These are phyloP conservation scores for Chiroxiphia lanceolata DNA, from an alignment of 2,797 vertebrate genomes.

Conservation along the genomic window DNA sequence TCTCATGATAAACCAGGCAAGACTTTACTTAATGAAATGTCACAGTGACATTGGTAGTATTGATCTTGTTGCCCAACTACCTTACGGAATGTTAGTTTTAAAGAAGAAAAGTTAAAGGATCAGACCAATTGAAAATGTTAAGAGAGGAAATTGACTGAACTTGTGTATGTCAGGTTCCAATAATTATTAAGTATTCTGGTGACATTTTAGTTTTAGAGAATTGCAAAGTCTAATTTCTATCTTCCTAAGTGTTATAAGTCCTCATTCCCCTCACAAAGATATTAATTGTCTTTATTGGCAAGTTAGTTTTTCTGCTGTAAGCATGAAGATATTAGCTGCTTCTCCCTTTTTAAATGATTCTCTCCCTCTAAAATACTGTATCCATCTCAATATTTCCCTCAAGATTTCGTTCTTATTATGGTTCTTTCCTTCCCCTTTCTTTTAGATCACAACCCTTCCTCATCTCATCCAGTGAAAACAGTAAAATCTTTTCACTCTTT, in stretches of 20 bases:
- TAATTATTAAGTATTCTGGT: background rate
- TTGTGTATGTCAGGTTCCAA: background rate
- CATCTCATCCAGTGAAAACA: background rate
- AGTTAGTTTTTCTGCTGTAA: background rate
- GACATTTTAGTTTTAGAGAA: background rate
- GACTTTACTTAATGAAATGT: conserved; percentile 41
- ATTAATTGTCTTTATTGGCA: background rate
- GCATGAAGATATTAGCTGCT: background rate
- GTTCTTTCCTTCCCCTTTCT: background rate
- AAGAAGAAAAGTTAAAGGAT: conserved; percentile 4
- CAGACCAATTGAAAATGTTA: background rate
- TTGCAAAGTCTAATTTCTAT: background rate
- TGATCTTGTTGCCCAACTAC: conserved; percentile 1
- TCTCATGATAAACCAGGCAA: conserved; percentile 24
- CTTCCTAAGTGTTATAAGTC: background rate
- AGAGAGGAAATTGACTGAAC: background rate
- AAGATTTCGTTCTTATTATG: background rate
- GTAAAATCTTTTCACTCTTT: background rate
- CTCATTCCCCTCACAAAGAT: background rate
- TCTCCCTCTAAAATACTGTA: background rate
- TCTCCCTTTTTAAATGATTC: background rate
- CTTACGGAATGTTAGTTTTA: background rate
- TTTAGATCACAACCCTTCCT: background rate
- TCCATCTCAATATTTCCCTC: background rate
- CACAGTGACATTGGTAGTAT: conserved; percentile 23